Base-by-base conservation (phyloP, 1,140 invertebrate species). In the Agraylea sexmaculata region DNA sequence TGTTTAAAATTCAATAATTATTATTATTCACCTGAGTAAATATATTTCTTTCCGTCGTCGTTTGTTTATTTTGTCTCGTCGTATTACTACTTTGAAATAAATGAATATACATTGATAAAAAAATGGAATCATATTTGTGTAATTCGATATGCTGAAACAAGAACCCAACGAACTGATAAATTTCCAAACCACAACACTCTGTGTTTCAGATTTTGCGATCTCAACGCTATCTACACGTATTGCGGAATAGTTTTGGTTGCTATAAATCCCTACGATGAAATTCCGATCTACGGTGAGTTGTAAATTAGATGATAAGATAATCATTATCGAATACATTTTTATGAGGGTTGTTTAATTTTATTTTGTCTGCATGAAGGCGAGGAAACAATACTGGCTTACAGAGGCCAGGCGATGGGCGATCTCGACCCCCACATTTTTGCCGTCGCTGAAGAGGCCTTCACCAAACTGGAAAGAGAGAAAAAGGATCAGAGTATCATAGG, bases 381-480 rank as follows among this genome's bases (percentile, higher is more conserved):
- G 56, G 92, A 95, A 54, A 96, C 91, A 15, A 93, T 99, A 44
- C 82, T 87, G 69, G 83, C 88, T 0, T 99, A 99, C 62, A 72
- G 90, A 29, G 89, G 91, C 1, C 85, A 92, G 58, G 81, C 88
- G 21, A 92, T 95, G 81, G 87, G 87, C 2, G 88, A 93, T 53
- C 68, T 99, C 54, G 95, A 98, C 56, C 95, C 95, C 0, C 95
- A 99, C 60, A 95, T 99, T 47, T 99, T 96, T 67, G 94, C 94
- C 11, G 89, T 99, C 1, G 88, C 94, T 1, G 94, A 99, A 67
- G 93, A 98, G 61, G 94, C 94, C 1, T 97, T 84, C 60, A 94
- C 90, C 3, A 87, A 93, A 64, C 71, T 97, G 69, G 88, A 94
- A 62, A 77, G 89, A 45, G 94, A 96, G 62, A 80, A 80, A 42